Base-by-base conservation (phyloP, 2,888 invertebrate genomes). In the Tupiocoris notatus region DNA sequence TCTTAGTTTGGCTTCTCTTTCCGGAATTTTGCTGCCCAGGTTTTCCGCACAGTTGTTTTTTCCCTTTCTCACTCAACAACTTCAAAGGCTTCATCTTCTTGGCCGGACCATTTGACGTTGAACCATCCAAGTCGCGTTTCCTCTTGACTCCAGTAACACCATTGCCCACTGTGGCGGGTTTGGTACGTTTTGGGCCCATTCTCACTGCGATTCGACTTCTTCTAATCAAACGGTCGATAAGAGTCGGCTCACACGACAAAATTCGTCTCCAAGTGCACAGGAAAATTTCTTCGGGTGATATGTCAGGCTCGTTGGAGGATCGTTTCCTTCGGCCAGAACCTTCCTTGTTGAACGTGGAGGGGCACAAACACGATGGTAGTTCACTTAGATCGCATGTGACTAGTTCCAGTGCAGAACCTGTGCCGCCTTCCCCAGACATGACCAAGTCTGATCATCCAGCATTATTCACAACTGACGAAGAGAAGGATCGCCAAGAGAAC, bases 171-270 rank as follows among this genome's bases (percentile, higher is more conserved):
- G 39, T 12, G 3, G 39, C 3, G 12, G 39, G 39, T 21, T 25
- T 67, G 25, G 39, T 66, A 66, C 22, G 66, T 61, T 77, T 79
- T 22, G 77, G 71, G 21, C 73, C 75, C 76, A 77, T 79, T 3
- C 1, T 21, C 16, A 80, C 76, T 12, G 80, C 79, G 16, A 77
- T 76, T 77, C 77, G 79, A 59, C 79, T 80, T 70, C 75, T 75
- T 21, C 71, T 78, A 25, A 80, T 79, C 21, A 80, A 70, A 39
- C 76, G 75, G 59, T 80, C 79, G 24, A 80, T 79, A 17, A 80
- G 68, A 18, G 80, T 79, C 16, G 80, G 79, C 23, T 78, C 76
- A 16, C 67, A 67, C 59, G 67, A 76, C 12, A 79, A 59, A 64
- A 79, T 68, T 56, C 77, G 61, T 63, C 77, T 66, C 63, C 78